Evolutionary conservation across 2,888 invertebrate species (phyloP).

Genomic region (Chymomyza fuscimana): DNA sequence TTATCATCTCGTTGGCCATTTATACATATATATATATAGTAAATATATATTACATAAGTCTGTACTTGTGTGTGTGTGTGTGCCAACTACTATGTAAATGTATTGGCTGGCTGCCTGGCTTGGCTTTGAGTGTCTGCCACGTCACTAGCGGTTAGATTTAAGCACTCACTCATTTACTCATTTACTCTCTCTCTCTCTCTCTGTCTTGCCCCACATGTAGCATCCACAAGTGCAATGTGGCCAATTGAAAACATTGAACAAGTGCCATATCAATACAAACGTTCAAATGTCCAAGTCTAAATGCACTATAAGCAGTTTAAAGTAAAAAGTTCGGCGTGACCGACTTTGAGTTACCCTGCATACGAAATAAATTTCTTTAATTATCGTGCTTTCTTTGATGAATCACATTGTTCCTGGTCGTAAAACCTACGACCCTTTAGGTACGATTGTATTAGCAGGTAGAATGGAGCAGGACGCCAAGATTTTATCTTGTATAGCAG

Average conservation of each 20-base stretch:
- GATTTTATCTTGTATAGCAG: too few species aligned
- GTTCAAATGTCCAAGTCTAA: neutral
- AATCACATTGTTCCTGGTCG: too few species aligned
- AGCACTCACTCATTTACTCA: neutral
- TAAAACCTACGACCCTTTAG: too few species aligned
- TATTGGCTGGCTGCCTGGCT: conserved; percentile 2
- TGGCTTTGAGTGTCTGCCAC: conserved; percentile 36
- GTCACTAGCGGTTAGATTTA: conserved; percentile 39
- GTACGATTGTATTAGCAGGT: too few species aligned
- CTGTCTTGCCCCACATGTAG: conserved; percentile 17
- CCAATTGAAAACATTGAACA: conserved; percentile 69
- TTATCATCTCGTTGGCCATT: neutral
- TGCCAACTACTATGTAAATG: neutral
- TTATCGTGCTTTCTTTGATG: too few species aligned
- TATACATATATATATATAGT: neutral
- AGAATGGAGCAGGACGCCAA: too few species aligned
- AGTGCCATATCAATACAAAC: conserved; percentile 44
- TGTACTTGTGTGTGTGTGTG: conserved; percentile 6
- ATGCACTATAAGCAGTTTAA: neutral
- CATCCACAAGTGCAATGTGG: conserved; percentile 43
- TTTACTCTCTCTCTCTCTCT: neutral
- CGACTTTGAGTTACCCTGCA: too few species aligned
- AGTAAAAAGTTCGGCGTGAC: too few species aligned
- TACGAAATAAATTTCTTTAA: too few species aligned
- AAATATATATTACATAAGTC: neutral